phyloP scores from a whole-genome alignment of 2,797 vertebrate genomes.

The Nyctibius grandis region DNA sequence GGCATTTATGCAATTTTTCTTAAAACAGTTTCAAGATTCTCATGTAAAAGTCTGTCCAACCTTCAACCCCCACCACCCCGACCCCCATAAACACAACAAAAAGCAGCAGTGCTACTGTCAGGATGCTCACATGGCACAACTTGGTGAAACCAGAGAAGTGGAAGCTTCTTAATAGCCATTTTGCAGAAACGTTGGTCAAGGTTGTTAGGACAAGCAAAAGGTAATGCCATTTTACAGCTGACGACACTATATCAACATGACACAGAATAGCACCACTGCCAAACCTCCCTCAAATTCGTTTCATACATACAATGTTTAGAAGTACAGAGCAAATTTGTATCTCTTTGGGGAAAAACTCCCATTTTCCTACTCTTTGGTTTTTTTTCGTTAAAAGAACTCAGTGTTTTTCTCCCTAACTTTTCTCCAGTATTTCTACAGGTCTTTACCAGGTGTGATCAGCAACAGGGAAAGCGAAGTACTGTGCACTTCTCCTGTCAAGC shows the following conservation, averaged over 20 bases:
- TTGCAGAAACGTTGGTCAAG: not conserved
- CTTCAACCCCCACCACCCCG: too few species aligned
- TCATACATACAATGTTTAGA: fast-evolving
- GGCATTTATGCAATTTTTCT: not conserved
- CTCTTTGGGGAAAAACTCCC: not conserved
- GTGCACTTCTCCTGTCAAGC: not conserved
- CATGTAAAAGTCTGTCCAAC: not conserved
- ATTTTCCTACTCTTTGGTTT: not conserved
- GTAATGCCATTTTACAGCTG: not conserved
- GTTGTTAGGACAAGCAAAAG: not conserved
- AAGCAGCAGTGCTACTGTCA: not conserved
- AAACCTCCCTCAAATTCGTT: not conserved
- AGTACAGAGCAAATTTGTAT: not conserved
- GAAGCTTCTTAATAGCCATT: not conserved
- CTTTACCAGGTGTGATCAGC: not conserved
- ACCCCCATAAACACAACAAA: not conserved
- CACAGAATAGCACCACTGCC: not conserved
- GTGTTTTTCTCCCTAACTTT: not conserved
- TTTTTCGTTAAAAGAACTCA: not conserved
- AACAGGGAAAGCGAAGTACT: not conserved
- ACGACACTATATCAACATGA: not conserved
- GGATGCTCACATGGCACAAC: not conserved
- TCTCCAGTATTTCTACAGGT: not conserved
- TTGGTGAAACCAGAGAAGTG: not conserved
- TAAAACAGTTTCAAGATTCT: not conserved